These are phyloP conservation scores for Cheilinus undulatus DNA, from an alignment of 2,113 vertebrate species.

Conservation along the genomic window DNA sequence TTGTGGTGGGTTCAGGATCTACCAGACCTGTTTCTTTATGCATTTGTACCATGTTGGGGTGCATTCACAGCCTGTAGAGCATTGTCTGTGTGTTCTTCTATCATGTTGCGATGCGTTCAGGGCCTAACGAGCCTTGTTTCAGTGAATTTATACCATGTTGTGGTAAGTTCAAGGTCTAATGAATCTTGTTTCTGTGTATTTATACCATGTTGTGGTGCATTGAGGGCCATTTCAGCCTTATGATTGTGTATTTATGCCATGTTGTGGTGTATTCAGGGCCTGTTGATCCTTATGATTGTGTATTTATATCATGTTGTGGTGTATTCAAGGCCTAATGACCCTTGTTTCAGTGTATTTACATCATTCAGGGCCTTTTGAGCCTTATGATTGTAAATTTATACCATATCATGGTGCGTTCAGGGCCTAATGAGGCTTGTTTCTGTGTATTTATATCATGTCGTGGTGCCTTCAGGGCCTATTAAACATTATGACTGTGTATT, in stretches of 20 bases:
- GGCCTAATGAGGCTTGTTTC: constrained; percentile 59
- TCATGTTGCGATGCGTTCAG: constrained; percentile 94
- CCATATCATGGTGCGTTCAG: constrained; percentile 94
- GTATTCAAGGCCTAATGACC: background rate
- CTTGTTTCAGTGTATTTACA: background rate
- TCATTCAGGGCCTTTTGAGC: constrained; percentile 92
- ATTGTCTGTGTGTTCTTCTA: constrained; percentile 87
- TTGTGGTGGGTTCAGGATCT: constrained; percentile 91
- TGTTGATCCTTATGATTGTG: no score
- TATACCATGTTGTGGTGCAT: constrained; percentile 93
- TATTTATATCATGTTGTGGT: no score
- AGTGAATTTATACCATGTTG: constrained; percentile 88
- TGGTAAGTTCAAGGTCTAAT: constrained; percentile 89
- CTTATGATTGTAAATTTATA: constrained; percentile 76
- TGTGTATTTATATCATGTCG: constrained; percentile 89
- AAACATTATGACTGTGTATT: background rate
- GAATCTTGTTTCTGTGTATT: constrained; percentile 35
- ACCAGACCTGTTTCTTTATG: constrained; percentile 89
- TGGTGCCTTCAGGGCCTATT: constrained; percentile 91
- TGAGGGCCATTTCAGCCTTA: constrained; percentile 92
- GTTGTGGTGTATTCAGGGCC: constrained; percentile 88
- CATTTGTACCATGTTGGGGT: constrained; percentile 90
- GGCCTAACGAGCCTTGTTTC: constrained; percentile 87
- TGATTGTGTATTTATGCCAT: constrained; percentile 85
- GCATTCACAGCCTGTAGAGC: constrained; percentile 93